These are phyloP conservation scores for Podarcis lilfordi DNA, from an alignment of 2,797 vertebrate species.

Conservation along the genomic window DNA sequence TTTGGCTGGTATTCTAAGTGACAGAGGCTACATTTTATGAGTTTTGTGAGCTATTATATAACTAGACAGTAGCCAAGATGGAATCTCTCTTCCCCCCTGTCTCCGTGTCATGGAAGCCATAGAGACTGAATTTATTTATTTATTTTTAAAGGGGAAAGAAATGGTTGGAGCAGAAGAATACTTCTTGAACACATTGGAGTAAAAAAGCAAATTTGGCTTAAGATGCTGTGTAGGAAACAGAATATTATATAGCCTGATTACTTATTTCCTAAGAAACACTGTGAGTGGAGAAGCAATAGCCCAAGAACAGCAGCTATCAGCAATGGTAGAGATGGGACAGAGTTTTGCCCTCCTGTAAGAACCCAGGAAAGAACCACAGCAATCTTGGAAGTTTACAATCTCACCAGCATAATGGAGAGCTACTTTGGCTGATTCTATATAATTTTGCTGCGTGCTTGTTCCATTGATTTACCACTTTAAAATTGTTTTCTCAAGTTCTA, in stretches of 20 bases:
- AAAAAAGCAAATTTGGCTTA: background rate
- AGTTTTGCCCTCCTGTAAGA: background rate
- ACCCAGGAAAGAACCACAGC: background rate
- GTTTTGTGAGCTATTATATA: background rate
- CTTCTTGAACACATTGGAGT: background rate
- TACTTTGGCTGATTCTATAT: no score
- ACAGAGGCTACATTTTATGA: constrained; percentile 13
- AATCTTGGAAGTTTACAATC: no score
- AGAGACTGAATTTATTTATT: background rate
- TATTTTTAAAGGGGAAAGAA: background rate
- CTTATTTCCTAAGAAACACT: background rate
- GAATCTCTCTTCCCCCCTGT: background rate
- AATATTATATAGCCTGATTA: background rate
- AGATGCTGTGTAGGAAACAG: background rate
- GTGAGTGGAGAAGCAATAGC: background rate
- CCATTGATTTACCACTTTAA: no score
- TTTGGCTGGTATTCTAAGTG: constrained; percentile 10
- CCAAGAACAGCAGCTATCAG: background rate
- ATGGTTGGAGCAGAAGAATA: background rate
- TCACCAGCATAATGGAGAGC: no score
- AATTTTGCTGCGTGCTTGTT: no score
- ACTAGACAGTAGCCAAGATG: background rate
- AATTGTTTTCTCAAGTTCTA: no score
- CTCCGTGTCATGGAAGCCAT: background rate
- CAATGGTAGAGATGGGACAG: background rate